phyloP scores from a whole-genome alignment of 2,113 vertebrate genomes.

The Ceyx cyanopectus region DNA sequence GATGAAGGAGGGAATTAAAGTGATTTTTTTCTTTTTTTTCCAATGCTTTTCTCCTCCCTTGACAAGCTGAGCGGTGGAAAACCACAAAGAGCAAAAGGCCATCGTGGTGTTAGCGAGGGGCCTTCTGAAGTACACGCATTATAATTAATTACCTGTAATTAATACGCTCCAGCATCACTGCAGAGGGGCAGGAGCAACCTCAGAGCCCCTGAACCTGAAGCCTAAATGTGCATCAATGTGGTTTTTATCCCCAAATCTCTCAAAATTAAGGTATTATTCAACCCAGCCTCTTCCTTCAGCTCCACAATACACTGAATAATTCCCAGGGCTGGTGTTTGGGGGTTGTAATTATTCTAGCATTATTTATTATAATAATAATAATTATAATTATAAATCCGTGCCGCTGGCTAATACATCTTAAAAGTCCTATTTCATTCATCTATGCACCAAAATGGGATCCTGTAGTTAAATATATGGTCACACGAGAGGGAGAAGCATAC shows the following conservation, averaged over 20 bases:
- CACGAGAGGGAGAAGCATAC: background rate
- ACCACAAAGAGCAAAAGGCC: constrained; percentile 12
- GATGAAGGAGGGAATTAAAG: background rate
- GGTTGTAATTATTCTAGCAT: background rate
- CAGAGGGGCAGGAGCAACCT: background rate
- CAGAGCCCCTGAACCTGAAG: background rate
- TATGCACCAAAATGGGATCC: background rate
- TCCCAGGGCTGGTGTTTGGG: background rate
- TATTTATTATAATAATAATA: background rate
- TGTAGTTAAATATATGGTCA: background rate
- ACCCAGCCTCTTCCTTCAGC: background rate
- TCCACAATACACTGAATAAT: background rate
- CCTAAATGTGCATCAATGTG: background rate
- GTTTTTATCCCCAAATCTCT: background rate
- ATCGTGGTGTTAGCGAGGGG: background rate
- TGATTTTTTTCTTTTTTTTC: background rate
- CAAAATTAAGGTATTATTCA: background rate
- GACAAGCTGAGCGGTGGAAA: background rate
- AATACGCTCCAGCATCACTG: fast-evolving
- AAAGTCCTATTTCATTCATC: background rate
- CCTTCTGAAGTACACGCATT: fast-evolving
- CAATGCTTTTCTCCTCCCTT: constrained; percentile 45
- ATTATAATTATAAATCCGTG: background rate
- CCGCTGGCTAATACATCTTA: background rate
- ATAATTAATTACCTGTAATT: background rate